Conservation (phyloP, 2,888 invertebrate genomes). For the Flabesymbios commensalis region DNA sequence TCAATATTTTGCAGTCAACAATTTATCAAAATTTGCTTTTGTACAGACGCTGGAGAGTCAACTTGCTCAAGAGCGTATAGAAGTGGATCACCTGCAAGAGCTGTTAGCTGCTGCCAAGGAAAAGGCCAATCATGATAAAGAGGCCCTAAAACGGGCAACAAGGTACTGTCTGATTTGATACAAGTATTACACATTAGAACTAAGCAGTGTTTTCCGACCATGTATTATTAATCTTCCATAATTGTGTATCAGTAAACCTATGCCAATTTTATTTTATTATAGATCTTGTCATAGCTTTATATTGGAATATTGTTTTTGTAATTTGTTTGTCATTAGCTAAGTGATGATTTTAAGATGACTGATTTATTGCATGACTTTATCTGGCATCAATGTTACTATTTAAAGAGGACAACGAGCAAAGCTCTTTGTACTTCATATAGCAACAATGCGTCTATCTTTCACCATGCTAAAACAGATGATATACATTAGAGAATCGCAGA, state of each 20-base stretch:
- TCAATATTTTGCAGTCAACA: no score
- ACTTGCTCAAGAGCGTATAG: conserved; percentile 43
- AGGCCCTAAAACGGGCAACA: conserved; percentile 59
- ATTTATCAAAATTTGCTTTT: no score
- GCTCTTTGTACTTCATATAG: no score
- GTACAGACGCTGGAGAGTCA: conserved; percentile 46
- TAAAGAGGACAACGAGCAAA: no score
- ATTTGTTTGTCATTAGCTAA: not conserved
- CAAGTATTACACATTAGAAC: not conserved
- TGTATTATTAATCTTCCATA: not conserved
- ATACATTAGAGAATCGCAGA: no score
- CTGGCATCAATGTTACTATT: no score
- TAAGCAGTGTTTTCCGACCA: not conserved
- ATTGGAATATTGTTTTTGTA: not conserved
- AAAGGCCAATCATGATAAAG: conserved; percentile 55
- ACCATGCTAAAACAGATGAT: no score
- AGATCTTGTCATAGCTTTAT: not conserved
- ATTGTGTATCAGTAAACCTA: not conserved
- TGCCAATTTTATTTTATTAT: not conserved
- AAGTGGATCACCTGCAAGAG: conserved; percentile 56
- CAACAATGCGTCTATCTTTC: no score
- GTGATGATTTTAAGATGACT: no score
- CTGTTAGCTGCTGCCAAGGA: conserved; percentile 50
- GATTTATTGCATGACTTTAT: no score
- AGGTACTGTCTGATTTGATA: no score